Base-by-base conservation (phyloP, 2,797 vertebrate genomes). In the Trachurus trachurus region DNA sequence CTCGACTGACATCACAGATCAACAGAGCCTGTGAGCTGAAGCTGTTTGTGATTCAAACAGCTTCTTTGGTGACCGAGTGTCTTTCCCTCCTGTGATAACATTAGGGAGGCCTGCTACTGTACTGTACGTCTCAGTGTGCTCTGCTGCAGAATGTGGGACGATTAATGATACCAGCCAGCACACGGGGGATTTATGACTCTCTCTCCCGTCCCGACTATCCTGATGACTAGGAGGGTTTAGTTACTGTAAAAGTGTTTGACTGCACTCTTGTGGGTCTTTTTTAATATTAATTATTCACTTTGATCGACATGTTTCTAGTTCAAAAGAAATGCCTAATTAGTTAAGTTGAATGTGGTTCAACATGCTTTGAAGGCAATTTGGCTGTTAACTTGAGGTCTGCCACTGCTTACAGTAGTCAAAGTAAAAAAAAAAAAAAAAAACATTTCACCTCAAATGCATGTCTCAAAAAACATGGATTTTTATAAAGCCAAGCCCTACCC, bases 31-130 rank as follows among this genome's bases (percentile, higher is more conserved):
- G 78, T 49, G 12, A 8, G 49, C 69, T 2, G 52, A 21, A 34
- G 6, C n/a, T 66, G 40, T 71, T 74, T 70, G 37, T 17, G 65
- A 71, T 72, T 74, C 74, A 78, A 85, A 71, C 71, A 65, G 61
- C 37, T 56, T 57, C 60, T 64, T 47, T 64, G 40, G 22, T 34
- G 52, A 74, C 39, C 37, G 12, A 13, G 10, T 62, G 50, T 74
- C 60, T 68, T 65, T 71, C 31, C 13, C 61, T 59, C 53, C 59
- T 53, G 11, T 39, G 31, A 52, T 31, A 37, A 37, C 34, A 67
- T 70, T 67, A 74, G 61, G 64, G 68, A 75, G 9, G 31, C 26
- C n/a, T 11, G 44, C 44, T 10, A 11, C 50, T 42, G 50, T 60
- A 62, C 3, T 54, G 50, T 60, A 62, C 3, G 57, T 54, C 26